Evolutionary conservation across 2,888 invertebrate species (phyloP).

Genomic region (Cistogaster globosa): DNA sequence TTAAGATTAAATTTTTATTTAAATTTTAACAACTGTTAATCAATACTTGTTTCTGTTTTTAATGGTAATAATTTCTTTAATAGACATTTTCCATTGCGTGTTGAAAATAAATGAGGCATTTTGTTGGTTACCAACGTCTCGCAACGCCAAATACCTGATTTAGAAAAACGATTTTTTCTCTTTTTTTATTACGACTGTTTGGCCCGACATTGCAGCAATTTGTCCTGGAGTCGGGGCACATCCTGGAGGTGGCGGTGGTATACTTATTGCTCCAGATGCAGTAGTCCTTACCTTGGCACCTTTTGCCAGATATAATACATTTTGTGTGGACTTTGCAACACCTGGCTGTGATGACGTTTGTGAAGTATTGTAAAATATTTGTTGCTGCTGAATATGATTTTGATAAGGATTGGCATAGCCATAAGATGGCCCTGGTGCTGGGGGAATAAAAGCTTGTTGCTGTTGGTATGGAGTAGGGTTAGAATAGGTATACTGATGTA

Average conservation of each 20-base stretch:
- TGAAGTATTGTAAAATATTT: slow-evolving; percentile 58
- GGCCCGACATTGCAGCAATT: slow-evolving; percentile 81
- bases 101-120: too few relatives aligned
- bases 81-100: too few relatives aligned
- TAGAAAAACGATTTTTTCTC: slow-evolving; percentile 79
- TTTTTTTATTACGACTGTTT: slow-evolving; percentile 78
- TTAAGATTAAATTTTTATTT: too few relatives aligned
- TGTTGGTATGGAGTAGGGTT: slow-evolving; percentile 34
- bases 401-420: slow-evolving; percentile 67
- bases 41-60: too few relatives aligned
- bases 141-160: slow-evolving; percentile 3
- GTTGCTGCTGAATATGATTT: slow-evolving; percentile 67
- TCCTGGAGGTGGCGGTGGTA: slow-evolving; percentile 82
- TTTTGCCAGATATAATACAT: slow-evolving; percentile 75
- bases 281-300: slow-evolving; percentile 77
- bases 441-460: slow-evolving; percentile 47
- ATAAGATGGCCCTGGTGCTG: slow-evolving; percentile 40
- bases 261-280: slow-evolving; percentile 76
- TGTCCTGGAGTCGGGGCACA: slow-evolving; percentile 81
- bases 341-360: not conserved
- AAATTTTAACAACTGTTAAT: too few relatives aligned
- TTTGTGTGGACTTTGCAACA: slow-evolving; percentile 6
- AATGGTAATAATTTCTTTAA: too few relatives aligned
- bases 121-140: slow-evolving; percentile 2
- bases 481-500: slow-evolving; percentile 37